Evolutionary conservation across 2,113 vertebrate species (phyloP).

Genomic region (Erythrolamprus reginae): DNA sequence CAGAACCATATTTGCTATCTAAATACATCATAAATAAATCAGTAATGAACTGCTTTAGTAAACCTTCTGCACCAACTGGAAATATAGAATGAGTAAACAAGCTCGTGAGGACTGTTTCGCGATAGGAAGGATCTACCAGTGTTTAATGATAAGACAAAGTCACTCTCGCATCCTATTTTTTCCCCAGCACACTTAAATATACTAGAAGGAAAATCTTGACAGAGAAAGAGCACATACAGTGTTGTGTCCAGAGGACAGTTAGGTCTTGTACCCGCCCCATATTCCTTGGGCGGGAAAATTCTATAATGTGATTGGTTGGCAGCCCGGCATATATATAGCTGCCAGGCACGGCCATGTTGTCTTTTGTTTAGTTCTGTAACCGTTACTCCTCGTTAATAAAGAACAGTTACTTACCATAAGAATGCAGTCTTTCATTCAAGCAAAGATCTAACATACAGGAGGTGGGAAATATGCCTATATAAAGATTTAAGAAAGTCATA

Average conservation of each 20-base stretch:
- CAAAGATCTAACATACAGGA: too few species aligned
- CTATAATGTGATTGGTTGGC: too few species aligned
- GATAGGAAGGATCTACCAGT: constrained; percentile 68
- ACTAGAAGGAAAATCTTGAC: constrained; percentile 43
- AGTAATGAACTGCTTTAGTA: constrained; percentile 80
- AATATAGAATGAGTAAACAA: constrained; percentile 78
- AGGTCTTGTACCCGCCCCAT: too few species aligned
- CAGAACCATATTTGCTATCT: constrained; percentile 81
- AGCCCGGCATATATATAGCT: too few species aligned
- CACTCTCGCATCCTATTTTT: constrained; percentile 64
- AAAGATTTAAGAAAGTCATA: background rate
- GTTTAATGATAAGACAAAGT: constrained; percentile 78
- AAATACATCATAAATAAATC: constrained; percentile 86
- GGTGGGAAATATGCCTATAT: constrained; percentile 51
- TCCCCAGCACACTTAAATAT: constrained; percentile 50
- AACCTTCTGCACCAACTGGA: constrained; percentile 76
- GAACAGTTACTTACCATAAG: too few species aligned
- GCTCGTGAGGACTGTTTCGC: constrained; percentile 63
- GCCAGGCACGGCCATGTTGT: too few species aligned
- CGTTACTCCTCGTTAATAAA: too few species aligned
- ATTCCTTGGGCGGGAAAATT: too few species aligned
- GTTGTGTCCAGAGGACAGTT: too few species aligned
- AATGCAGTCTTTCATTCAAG: too few species aligned
- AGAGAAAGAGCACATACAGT: constrained; percentile 63
- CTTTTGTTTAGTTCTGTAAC: too few species aligned